phyloP scores from a whole-genome alignment of 2,797 vertebrate species.

The Malacoraja senta region DNA sequence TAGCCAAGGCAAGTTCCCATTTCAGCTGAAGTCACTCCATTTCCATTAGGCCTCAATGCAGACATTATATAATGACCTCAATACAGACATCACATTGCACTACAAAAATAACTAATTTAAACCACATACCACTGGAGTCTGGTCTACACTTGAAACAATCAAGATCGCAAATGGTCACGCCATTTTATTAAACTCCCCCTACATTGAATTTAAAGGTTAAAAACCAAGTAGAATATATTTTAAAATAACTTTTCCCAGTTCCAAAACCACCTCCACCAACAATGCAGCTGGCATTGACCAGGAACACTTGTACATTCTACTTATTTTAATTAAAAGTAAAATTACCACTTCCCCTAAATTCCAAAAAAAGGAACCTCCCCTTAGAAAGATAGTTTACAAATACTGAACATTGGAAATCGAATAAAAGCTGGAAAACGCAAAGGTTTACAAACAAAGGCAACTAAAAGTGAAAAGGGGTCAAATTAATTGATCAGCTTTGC shows the following conservation, averaged over 20 bases:
- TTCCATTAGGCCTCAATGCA: not conserved
- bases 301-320: not conserved
- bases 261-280: not conserved
- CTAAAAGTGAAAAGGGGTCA: not conserved
- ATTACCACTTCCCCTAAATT: not conserved
- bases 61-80: not conserved
- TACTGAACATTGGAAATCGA: not conserved
- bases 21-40: not conserved
- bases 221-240: not conserved
- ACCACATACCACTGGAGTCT: not conserved
- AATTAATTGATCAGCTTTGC: not conserved
- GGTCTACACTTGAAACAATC: not conserved
- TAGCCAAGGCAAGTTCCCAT: not conserved
- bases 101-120: not conserved
- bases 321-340: not conserved
- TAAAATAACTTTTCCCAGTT: not conserved
- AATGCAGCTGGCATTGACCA: not conserved
- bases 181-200: not conserved
- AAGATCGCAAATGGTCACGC: not conserved
- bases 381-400: not conserved
- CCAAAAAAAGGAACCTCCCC: not conserved
- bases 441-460: not conserved
- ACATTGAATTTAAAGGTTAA: not conserved
- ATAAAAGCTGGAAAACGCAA: not conserved
- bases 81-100: not conserved